phyloP scores from a whole-genome alignment of 2,888 invertebrate genomes.

The Dryobotodes eremita region DNA sequence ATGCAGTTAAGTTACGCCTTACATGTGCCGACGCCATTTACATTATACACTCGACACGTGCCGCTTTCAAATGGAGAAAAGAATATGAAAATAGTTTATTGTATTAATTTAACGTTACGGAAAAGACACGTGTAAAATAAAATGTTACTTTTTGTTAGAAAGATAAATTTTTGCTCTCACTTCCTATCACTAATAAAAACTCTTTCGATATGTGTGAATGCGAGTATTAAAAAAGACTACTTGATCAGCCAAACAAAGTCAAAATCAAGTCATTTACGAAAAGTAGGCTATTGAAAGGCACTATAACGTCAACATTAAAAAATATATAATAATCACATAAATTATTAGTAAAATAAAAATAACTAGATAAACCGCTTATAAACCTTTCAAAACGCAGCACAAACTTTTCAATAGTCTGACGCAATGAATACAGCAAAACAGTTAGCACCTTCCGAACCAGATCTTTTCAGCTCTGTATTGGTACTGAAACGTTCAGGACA shows the following conservation, averaged over 20 bases:
- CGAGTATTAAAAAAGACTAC: neutral
- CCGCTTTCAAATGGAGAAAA: neutral
- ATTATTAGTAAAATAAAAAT: neutral
- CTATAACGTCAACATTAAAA: no score
- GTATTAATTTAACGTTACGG: neutral
- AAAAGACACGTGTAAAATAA: neutral
- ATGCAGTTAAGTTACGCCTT: neutral
- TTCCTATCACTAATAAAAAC: neutral
- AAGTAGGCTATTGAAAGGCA: neutral
- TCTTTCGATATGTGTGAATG: neutral
- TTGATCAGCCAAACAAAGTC: neutral
- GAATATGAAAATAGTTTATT: neutral
- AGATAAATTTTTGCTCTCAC: neutral
- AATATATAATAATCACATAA: neutral
- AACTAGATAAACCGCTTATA: neutral
- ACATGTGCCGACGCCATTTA: neutral
- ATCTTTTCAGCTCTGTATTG: neutral
- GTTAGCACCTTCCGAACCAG: neutral
- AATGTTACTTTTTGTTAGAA: neutral
- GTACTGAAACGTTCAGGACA: neutral
- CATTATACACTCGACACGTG: neutral
- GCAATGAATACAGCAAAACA: neutral
- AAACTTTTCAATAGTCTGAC: neutral
- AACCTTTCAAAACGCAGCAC: neutral
- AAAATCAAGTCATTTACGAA: neutral